A percentile compares a stretch with the other conserved stretches of the same genome.
phyloP scores from a whole-genome alignment of 1,140 invertebrate species.

The Drosophila pallidifrons region DNA sequence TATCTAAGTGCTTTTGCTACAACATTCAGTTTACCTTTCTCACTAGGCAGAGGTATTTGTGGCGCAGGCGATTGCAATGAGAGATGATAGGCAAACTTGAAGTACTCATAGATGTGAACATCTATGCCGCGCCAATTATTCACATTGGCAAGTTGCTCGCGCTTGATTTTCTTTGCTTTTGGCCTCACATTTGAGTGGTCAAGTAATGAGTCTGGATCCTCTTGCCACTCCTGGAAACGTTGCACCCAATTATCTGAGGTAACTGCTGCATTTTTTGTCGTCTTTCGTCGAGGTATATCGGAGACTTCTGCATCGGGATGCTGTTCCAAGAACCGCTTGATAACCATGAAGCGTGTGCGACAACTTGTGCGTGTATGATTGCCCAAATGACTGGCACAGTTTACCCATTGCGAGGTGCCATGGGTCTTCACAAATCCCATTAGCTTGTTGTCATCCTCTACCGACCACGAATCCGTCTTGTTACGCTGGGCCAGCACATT shows the following conservation, averaged over 20 bases:
- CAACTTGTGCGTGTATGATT: conserved; percentile 85
- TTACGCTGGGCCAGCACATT: conserved; percentile 82
- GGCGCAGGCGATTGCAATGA: conserved; percentile 17
- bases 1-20: conserved; percentile 38
- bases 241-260: conserved; percentile 74
- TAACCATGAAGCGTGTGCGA: conserved; percentile 85
- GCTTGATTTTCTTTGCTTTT: conserved; percentile 6
- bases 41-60: conserved; percentile 31
- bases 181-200: background rate
- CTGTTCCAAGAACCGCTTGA: conserved; percentile 80
- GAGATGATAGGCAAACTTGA: conserved; percentile 75
- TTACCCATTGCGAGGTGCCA: conserved; percentile 84
- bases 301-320: conserved; percentile 72
- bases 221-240: conserved; percentile 57
- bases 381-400: conserved; percentile 83
- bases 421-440: conserved; percentile 80
- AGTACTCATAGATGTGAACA: conserved; percentile 52
- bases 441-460: conserved; percentile 85
- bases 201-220: conserved; percentile 45
- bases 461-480: conserved; percentile 84
- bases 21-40: conserved; percentile 20
- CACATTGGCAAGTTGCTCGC: background rate
- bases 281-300: conserved; percentile 71
- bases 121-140: conserved; percentile 35
- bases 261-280: conserved; percentile 31